Percentiles rank a stretch among this genome's conserved stretches.
Conservation (phyloP, 1,140 invertebrate genomes). For the Heliothis subflexa region DNA sequence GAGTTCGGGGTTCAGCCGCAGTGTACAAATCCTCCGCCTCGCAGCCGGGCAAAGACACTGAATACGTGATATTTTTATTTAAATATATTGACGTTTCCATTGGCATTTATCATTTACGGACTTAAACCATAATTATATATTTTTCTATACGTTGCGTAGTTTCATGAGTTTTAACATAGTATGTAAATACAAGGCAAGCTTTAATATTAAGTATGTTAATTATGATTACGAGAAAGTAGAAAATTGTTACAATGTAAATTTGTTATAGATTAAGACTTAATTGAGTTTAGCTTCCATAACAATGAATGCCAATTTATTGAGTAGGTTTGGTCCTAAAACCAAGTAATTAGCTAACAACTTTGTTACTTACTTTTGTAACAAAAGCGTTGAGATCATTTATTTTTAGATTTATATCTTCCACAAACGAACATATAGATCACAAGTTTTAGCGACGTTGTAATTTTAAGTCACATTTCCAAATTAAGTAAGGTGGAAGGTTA, state of each 20-base stretch:
- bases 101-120: constrained; percentile 69
- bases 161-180: constrained; percentile 63
- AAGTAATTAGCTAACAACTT: constrained; percentile 27
- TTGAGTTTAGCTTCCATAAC: constrained; percentile 71
- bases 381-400: constrained; percentile 32
- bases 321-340: constrained; percentile 40
- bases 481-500: constrained; percentile 37
- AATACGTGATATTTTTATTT: constrained; percentile 65
- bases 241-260: constrained; percentile 83
- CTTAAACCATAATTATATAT: constrained; percentile 61
- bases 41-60: constrained; percentile 46
- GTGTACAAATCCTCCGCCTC: constrained; percentile 39
- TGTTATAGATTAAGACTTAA: constrained; percentile 77
- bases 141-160: constrained; percentile 64
- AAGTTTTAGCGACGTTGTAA: constrained; percentile 45
- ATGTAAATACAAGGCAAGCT: constrained; percentile 79
- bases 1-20: constrained; percentile 18
- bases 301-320: constrained; percentile 64
- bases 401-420: constrained; percentile 44
- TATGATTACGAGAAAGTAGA: constrained; percentile 67
- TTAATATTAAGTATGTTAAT: constrained; percentile 80
- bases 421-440: constrained; percentile 36
- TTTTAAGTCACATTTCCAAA: constrained; percentile 43
- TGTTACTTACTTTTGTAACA: constrained; percentile 29
- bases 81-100: constrained; percentile 63